Evolutionary conservation across 2,888 invertebrate species (phyloP).

Genomic region (Osmoderma eremita): DNA sequence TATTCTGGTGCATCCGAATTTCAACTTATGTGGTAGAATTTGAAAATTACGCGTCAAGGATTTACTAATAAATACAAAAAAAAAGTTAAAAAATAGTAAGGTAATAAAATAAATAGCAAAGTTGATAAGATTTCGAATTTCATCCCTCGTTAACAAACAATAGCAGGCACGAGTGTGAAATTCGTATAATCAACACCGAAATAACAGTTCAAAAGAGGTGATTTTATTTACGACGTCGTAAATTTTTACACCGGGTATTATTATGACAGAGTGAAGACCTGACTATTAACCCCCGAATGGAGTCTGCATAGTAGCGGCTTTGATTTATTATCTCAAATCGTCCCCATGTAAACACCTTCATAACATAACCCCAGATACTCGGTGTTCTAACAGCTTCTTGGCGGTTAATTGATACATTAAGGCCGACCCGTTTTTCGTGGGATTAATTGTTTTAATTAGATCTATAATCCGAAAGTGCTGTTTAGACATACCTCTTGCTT

Average conservation of each 20-base stretch:
- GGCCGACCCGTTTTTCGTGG: constrained; percentile 11
- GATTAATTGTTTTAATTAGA: constrained; percentile 28
- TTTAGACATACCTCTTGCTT: neutral
- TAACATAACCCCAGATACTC: constrained; percentile 43
- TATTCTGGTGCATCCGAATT: too few species aligned
- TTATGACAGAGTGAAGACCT: constrained; percentile 50
- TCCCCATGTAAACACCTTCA: constrained; percentile 49
- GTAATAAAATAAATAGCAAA: neutral
- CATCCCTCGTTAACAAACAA: constrained; percentile 4
- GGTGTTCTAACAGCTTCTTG: constrained; percentile 24
- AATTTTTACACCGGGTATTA: constrained; percentile 49
- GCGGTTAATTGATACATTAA: constrained; percentile 36
- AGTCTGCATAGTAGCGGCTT: constrained; percentile 43
- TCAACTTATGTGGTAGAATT: too few species aligned
- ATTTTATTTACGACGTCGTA: constrained; percentile 47
- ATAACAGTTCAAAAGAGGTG: constrained; percentile 21
- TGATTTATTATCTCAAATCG: constrained; percentile 51
- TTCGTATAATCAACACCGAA: constrained; percentile 26
- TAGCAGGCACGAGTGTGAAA: constrained; percentile 31
- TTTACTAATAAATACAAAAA: neutral
- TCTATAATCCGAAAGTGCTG: neutral
- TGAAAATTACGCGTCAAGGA: too few species aligned
- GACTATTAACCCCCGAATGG: constrained; percentile 48
- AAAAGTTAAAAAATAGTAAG: neutral
- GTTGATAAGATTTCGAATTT: constrained; percentile 2